Evolutionary conservation across 1,140 invertebrate species (phyloP).

Genomic region (Scaptodrosophila lebanonensis): DNA sequence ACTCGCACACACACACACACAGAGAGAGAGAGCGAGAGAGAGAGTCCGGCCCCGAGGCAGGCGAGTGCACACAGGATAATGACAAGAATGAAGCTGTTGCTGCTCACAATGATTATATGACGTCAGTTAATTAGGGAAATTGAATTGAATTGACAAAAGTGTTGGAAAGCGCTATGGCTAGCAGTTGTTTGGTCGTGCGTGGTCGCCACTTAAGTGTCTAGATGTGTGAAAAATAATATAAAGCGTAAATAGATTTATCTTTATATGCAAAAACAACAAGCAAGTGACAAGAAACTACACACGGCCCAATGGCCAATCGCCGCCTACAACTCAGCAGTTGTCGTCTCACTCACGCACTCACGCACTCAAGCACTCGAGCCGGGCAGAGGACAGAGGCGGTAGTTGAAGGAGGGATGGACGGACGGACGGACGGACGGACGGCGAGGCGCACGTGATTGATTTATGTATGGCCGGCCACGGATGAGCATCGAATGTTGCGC

Average conservation of each 20-base stretch:
- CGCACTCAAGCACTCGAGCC: no score
- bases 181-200: conserved; percentile 19
- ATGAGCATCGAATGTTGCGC: conserved; percentile 13
- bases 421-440: conserved; percentile 17
- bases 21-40: background rate
- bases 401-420: no score
- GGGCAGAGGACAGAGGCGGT: no score
- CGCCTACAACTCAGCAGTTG: no score
- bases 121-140: conserved; percentile 73
- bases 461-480: conserved; percentile 1
- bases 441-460: conserved; percentile 26
- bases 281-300: no score
- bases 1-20: conserved; percentile 23
- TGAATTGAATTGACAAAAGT: conserved; percentile 76
- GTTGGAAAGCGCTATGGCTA: conserved; percentile 69
- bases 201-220: no score
- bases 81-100: conserved; percentile 7
- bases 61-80: background rate
- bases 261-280: background rate
- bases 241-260: no score
- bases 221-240: conserved; percentile 18
- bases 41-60: conserved; percentile 15
- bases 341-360: no score
- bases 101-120: conserved; percentile 42
- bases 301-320: no score